Percentiles rank a stretch among this genome's conserved stretches.
These are phyloP conservation scores for Coptotermes formosanus DNA, from an alignment of 1,140 invertebrate genomes.

Conservation along the genomic window DNA sequence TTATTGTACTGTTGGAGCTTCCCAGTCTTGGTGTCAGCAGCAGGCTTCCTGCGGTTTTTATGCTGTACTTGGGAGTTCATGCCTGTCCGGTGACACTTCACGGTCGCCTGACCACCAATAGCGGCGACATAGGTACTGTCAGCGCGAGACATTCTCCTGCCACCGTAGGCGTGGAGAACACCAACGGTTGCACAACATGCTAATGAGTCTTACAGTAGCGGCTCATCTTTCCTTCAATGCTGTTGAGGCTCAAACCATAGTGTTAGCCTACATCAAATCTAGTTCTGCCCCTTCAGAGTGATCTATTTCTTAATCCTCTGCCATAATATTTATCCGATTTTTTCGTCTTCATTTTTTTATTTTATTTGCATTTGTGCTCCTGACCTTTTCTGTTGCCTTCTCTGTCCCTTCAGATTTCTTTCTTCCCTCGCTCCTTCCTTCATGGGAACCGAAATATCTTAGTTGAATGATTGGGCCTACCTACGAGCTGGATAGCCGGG, in stretches of 20 bases:
- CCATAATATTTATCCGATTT: too few species aligned
- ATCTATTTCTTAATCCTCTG: too few species aligned
- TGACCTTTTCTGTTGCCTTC: too few species aligned
- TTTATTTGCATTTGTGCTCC: too few species aligned
- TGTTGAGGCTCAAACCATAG: neutral
- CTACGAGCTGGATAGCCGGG: too few species aligned
- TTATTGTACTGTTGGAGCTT: neutral
- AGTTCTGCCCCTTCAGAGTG: too few species aligned
- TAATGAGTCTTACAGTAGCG: neutral
- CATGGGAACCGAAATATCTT: too few species aligned
- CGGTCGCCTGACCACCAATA: neutral
- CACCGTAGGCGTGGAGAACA: neutral
- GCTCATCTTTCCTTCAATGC: neutral
- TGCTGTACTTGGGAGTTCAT: neutral
- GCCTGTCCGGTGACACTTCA: slow-evolving; percentile 9
- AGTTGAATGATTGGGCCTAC: too few species aligned
- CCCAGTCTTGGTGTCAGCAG: neutral
- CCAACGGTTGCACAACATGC: neutral
- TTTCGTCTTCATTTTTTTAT: too few species aligned
- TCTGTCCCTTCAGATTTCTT: too few species aligned
- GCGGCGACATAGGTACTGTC: neutral
- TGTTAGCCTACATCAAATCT: too few species aligned
- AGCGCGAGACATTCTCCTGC: neutral
- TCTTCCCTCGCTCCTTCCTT: too few species aligned
- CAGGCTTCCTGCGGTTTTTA: neutral